Evolutionary conservation across 2,888 invertebrate species (phyloP), one percentile per base, ranked within the genome.

Genomic region (Mythimna vitellina): DNA sequence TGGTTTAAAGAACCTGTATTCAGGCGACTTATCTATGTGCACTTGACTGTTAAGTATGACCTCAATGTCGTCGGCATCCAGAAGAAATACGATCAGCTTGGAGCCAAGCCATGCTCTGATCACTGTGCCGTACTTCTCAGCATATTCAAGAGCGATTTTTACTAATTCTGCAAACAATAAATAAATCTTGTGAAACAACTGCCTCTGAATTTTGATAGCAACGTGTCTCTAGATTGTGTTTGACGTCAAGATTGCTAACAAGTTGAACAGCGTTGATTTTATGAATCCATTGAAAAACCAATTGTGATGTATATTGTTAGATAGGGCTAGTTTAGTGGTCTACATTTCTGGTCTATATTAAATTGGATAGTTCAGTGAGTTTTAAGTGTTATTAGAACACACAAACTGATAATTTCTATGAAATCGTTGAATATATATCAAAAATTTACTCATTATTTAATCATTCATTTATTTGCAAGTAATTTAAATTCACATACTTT

Each of bases 1-100:
- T 0, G 98, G 98, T 87, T 98, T 96, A 91, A 98, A 98, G 92
- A 97, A 98, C 72, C 96, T 94, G 88, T 98, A 98, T 83, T 98
- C 98, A n/a, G 96, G 87, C 0, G 98, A 96, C 88, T 98, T 98
- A 89, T 98, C 97, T 80, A 98, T 97, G 88, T 98, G 97, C 12
- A 97, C 97, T 71, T 97, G 97, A 76, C 98, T 98, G 86, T 97
- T 97, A 10, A 98, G 93, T 60, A 98, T 97, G 0, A 97, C 93
- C 91, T 98, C 98, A 29, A 97, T 97, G 84, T 98, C 98, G 0
- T 96, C 93, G 5, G 98, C 97, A 83, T 98, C 97, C 0, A 96
- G 91, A 8, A 98, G 92, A 90, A 98, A 98, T 12, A 98, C 42
- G 4, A 82, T 1, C 1, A 94, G 0, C 97, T 49, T 12, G 98